Conservation (phyloP, 2,113 vertebrate species). For the Myiagra hebetior region DNA sequence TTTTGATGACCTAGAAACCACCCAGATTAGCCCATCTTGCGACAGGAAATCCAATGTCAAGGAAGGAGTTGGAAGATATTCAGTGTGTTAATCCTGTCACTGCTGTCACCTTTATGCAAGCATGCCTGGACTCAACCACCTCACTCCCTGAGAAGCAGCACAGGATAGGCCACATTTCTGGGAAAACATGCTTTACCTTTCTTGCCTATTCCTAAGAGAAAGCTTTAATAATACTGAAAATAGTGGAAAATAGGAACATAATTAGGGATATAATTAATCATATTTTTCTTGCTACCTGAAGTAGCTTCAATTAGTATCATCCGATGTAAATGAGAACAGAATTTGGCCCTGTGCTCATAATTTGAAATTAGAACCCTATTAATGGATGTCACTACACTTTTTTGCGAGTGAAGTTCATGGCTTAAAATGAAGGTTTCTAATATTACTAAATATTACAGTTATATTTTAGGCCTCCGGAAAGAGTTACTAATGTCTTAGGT, state of each 20-base stretch:
- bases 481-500: conserved; percentile 2
- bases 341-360: not conserved
- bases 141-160: not conserved
- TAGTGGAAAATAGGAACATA: not conserved
- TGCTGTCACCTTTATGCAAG: not conserved
- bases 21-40: not conserved
- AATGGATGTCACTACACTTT: not conserved
- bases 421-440: not conserved
- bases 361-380: conserved; percentile 28
- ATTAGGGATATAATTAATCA: not conserved
- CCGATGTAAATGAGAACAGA: not conserved
- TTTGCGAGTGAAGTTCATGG: not conserved
- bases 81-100: not conserved
- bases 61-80: not conserved
- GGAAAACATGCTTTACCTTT: not conserved
- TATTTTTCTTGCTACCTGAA: not conserved
- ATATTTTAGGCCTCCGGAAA: conserved; percentile 46
- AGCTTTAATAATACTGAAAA: conserved; percentile 6
- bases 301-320: not conserved
- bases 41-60: not conserved
- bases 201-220: not conserved
- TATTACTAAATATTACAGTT: conserved; percentile 26
- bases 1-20: not conserved
- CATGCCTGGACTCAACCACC: not conserved
- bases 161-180: not conserved